A percentile compares a stretch with the other conserved stretches of the same genome.
Conservation (phyloP, 2,113 vertebrate species). For the Polyodon spathula region DNA sequence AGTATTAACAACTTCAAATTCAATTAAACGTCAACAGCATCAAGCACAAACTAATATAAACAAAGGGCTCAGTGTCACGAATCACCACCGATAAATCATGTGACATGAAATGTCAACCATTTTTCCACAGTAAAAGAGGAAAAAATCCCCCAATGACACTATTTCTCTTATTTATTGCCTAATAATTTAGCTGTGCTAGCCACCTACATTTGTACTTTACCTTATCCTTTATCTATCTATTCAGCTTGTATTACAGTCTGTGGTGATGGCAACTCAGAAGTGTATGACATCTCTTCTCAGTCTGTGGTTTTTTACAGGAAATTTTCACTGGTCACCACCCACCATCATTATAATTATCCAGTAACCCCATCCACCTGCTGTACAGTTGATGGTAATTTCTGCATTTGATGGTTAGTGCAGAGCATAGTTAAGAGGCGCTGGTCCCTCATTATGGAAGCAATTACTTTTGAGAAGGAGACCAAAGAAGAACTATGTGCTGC, state of each 20-base stretch:
- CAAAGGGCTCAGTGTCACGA: too few relatives aligned
- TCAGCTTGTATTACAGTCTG: not conserved
- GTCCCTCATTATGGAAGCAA: not conserved
- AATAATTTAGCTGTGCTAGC: constrained; percentile 1
- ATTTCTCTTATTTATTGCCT: not conserved
- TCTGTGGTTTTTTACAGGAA: not conserved
- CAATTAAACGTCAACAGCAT: too few relatives aligned
- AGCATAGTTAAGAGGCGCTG: not conserved
- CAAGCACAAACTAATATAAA: too few relatives aligned
- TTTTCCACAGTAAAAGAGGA: constrained; percentile 1
- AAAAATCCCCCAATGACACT: not conserved
- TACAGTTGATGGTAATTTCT: not conserved
- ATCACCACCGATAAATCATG: constrained; percentile 3
- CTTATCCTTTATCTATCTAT: constrained; percentile 1
- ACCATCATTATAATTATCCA: not conserved
- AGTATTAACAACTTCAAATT: too few relatives aligned
- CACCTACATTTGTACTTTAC: constrained; percentile 2
- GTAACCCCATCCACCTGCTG: not conserved
- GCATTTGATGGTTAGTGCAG: not conserved
- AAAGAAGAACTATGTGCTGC: too few relatives aligned
- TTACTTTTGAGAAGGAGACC: too few relatives aligned
- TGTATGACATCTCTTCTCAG: not conserved
- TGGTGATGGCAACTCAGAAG: not conserved
- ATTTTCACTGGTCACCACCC: not conserved
- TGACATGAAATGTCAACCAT: not conserved